Conservation (phyloP, 1,140 invertebrate genomes). For the Trinorchestia longiramus region DNA sequence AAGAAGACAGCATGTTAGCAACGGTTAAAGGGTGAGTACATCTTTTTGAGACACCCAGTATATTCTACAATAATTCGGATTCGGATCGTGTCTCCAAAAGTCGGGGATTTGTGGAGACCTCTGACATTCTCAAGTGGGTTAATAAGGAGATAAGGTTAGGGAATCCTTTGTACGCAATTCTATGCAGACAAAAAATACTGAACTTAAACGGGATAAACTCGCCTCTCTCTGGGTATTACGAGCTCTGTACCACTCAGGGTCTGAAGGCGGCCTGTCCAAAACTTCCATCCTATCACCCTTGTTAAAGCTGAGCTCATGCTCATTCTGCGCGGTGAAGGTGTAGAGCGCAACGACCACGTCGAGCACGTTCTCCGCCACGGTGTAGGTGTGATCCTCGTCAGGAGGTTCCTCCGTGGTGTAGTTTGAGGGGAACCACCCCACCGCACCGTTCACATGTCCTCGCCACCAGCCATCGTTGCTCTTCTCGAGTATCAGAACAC, state of each 20-base stretch:
- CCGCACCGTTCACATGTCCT: conserved; percentile 83
- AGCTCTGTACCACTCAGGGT: conserved; percentile 98
- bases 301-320: conserved; percentile 96
- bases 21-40: too few relatives aligned
- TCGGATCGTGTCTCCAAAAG: too few relatives aligned
- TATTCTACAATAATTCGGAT: too few relatives aligned
- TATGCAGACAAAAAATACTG: too few relatives aligned
- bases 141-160: too few relatives aligned
- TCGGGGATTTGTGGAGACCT: too few relatives aligned
- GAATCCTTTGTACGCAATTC: too few relatives aligned
- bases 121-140: too few relatives aligned
- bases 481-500: conserved; percentile 96
- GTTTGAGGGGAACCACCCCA: conserved; percentile 98
- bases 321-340: conserved; percentile 90
- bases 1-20: too few relatives aligned
- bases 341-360: conserved; percentile 96
- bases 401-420: conserved; percentile 91
- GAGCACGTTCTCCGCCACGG: conserved; percentile 91
- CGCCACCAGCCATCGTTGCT: conserved; percentile 99
- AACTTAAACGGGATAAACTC: neutral
- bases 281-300: conserved; percentile 96
- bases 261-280: conserved; percentile 91
- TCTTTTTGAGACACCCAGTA: too few relatives aligned
- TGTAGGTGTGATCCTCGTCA: conserved; percentile 80
- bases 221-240: conserved; percentile 84